phyloP scores from a whole-genome alignment of 2,113 vertebrate genomes.

The Marcusenius ussheri region DNA sequence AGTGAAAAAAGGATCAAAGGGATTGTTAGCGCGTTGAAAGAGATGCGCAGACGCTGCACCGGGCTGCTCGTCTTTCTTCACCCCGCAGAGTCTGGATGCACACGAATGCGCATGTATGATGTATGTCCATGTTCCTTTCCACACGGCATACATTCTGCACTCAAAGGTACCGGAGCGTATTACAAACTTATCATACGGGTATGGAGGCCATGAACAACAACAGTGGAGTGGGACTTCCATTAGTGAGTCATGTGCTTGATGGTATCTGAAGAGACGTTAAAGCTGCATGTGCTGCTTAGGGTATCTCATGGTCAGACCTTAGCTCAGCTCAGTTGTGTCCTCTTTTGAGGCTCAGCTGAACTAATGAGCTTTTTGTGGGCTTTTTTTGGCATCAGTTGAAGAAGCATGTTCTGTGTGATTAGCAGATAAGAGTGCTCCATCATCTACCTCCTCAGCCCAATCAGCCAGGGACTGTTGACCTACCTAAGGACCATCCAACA shows the following conservation, averaged over 20 bases:
- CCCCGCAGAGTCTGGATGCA: neutral
- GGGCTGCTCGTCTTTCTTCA: neutral
- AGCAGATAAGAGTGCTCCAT: neutral
- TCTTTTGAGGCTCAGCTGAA: neutral
- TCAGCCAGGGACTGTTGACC: neutral
- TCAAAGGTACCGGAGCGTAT: neutral
- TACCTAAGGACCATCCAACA: neutral
- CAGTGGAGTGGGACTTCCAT: neutral
- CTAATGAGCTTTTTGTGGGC: neutral
- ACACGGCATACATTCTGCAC: neutral
- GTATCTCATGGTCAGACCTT: neutral
- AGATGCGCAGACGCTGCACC: neutral
- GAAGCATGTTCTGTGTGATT: neutral
- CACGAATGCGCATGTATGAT: neutral
- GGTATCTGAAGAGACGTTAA: neutral
- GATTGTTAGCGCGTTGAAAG: neutral
- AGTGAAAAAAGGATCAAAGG: neutral
- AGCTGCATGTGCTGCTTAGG: neutral
- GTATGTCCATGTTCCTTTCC: neutral
- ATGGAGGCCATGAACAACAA: neutral
- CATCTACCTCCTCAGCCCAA: neutral
- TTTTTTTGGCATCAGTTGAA: neutral
- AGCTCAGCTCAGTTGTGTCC: neutral
- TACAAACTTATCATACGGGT: neutral
- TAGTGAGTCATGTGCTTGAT: neutral